These are phyloP conservation scores for Ancistrus triradiatus DNA, from an alignment of 2,113 vertebrate genomes.

Conservation along the genomic window DNA sequence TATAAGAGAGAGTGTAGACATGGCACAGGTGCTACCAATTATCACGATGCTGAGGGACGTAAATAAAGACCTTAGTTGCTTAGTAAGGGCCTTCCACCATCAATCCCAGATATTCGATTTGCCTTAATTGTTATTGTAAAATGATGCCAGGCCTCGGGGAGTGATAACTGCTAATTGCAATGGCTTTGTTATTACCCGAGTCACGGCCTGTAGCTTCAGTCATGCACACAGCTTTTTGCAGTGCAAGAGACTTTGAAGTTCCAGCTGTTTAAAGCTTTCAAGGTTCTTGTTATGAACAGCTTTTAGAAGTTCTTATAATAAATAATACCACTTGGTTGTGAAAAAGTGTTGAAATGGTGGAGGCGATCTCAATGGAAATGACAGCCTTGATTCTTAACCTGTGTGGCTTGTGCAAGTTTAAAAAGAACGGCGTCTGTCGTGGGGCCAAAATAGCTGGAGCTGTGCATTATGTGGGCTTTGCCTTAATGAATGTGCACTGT, in stretches of 20 bases:
- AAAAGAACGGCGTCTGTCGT: too few relatives aligned
- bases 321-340: too few relatives aligned
- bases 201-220: constrained; percentile 8
- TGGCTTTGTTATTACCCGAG: constrained; percentile 21
- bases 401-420: too few relatives aligned
- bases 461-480: too few relatives aligned
- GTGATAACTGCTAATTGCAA: constrained; percentile 24
- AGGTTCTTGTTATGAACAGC: not conserved
- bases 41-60: not conserved
- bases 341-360: too few relatives aligned
- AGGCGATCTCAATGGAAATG: too few relatives aligned
- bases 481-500: too few relatives aligned
- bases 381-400: too few relatives aligned
- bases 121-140: constrained; percentile 7
- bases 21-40: not conserved
- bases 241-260: not conserved
- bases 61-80: not conserved
- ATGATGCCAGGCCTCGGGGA: not conserved
- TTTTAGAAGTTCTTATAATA: not conserved
- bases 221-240: not conserved
- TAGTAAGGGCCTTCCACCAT: not conserved
- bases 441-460: too few relatives aligned
- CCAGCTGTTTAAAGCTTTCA: not conserved
- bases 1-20: not conserved
- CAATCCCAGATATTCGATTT: constrained; percentile 16